These are phyloP conservation scores for Halisarca cf. caerulea DNA, from an alignment of 37 sponge, comb jelly and placozoan genomes.

Conservation along the genomic window DNA sequence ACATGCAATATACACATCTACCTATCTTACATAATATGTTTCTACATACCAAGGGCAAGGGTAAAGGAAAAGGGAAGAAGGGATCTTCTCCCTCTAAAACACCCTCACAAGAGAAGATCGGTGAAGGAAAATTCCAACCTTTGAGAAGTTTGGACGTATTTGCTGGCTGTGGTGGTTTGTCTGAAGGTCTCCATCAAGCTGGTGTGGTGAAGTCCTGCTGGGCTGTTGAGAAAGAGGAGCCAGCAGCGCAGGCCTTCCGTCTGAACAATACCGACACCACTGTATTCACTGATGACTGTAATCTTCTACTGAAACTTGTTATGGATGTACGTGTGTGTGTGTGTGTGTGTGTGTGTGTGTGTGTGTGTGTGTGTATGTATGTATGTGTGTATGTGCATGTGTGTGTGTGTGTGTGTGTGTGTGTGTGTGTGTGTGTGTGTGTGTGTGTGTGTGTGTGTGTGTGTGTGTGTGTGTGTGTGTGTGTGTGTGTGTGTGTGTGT, in stretches of 20 bases:
- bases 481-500: not conserved
- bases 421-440: not conserved
- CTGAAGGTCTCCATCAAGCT: slow-evolving; percentile 83
- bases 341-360: too few species aligned
- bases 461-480: not conserved
- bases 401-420: not conserved
- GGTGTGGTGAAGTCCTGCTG: slow-evolving; percentile 77
- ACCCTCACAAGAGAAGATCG: not conserved
- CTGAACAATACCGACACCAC: slow-evolving; percentile 76
- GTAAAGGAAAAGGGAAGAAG: slow-evolving; percentile 45
- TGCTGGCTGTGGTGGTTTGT: slow-evolving; percentile 93
- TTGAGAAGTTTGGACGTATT: slow-evolving; percentile 86
- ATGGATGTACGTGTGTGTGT: slow-evolving; percentile 68
- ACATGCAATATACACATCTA: too few species aligned
- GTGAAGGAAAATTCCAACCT: slow-evolving; percentile 25
- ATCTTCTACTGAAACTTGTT: slow-evolving; percentile 68
- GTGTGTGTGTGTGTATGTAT: not conserved
- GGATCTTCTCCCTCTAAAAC: not conserved
- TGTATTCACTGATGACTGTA: slow-evolving; percentile 95
- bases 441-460: not conserved
- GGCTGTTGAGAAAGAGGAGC: slow-evolving; percentile 88
- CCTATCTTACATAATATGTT: not conserved
- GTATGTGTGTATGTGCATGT: not conserved
- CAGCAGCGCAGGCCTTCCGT: slow-evolving; percentile 83
- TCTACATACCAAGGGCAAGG: slow-evolving; percentile 55